A percentile compares a stretch with the other conserved stretches of the same genome.
phyloP scores from a whole-genome alignment of 2,113 vertebrate genomes.

The Lycocorax pyrrhopterus region DNA sequence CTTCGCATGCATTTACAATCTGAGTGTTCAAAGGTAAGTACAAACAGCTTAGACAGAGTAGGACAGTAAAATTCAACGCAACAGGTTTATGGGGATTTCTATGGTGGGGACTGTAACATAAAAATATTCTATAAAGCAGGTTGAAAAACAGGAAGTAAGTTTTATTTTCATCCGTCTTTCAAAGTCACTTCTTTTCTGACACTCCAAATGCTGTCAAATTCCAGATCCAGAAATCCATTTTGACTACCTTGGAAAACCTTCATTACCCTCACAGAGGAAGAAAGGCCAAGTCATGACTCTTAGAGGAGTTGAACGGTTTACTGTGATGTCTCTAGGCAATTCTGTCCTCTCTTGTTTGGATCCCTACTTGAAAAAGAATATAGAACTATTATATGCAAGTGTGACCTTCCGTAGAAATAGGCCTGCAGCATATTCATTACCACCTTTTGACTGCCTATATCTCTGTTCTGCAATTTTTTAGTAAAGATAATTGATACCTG shows the following conservation, averaged over 20 bases:
- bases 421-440: not conserved
- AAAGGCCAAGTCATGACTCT: not conserved
- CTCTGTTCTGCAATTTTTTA: not conserved
- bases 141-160: not conserved
- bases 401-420: not conserved
- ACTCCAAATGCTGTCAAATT: not conserved
- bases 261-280: not conserved
- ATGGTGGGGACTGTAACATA: not conserved
- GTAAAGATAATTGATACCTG: not conserved
- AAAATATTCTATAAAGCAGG: not conserved
- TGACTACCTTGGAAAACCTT: not conserved
- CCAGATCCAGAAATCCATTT: not conserved
- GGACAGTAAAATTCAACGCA: not conserved
- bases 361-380: not conserved
- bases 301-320: not conserved
- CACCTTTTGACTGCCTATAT: not conserved
- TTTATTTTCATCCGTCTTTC: not conserved
- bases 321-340: not conserved
- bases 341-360: not conserved
- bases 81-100: not conserved
- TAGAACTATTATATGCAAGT: not conserved
- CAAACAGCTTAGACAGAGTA: not conserved
- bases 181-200: not conserved
- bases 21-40: not conserved
- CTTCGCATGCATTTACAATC: not conserved